Evolutionary conservation across 2,797 vertebrate genomes (phyloP).

Genomic region (Podargus strigoides): DNA sequence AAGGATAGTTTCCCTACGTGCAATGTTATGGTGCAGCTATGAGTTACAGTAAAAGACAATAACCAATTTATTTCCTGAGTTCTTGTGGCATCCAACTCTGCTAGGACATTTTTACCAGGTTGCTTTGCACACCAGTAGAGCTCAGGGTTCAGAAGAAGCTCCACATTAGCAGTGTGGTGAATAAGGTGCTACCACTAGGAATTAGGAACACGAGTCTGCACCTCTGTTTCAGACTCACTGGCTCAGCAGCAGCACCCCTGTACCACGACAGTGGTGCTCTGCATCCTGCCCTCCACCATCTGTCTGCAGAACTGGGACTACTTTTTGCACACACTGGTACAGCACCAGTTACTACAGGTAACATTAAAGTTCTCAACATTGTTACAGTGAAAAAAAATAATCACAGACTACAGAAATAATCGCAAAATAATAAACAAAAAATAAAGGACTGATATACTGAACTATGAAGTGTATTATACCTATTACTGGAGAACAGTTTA

Average conservation of each 20-base stretch:
- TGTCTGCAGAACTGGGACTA: neutral
- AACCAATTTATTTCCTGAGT: neutral
- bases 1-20: neutral
- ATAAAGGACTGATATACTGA: neutral
- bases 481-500: neutral
- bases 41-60: neutral
- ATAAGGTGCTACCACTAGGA: neutral
- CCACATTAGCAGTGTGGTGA: too few relatives aligned
- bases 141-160: neutral
- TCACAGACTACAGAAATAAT: neutral
- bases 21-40: neutral
- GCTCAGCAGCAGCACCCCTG: neutral
- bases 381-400: neutral
- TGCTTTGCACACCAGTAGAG: neutral
- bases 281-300: fast-evolving
- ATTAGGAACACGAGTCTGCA: fast-evolving
- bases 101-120: neutral
- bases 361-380: neutral
- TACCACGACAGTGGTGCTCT: fast-evolving
- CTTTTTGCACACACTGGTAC: too few relatives aligned
- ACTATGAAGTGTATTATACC: neutral
- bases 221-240: neutral
- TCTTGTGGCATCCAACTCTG: too few relatives aligned
- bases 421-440: neutral
- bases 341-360: neutral